Conservation (phyloP, 2,113 vertebrate species). For the Sinocyclocheilus grahami region DNA sequence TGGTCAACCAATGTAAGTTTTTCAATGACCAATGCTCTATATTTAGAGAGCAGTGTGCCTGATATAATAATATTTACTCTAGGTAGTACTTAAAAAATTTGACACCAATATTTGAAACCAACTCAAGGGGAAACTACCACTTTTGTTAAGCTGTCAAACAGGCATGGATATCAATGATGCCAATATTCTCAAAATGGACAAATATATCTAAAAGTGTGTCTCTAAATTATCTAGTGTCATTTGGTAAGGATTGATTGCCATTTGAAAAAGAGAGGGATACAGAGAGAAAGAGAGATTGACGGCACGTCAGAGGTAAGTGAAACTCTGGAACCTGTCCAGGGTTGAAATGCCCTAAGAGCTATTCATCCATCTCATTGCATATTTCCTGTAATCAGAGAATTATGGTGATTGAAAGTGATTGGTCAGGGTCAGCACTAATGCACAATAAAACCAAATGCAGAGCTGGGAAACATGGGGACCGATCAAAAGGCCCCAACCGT, state of each 20-base stretch:
- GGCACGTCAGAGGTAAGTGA: conserved; percentile 27
- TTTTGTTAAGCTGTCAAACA: neutral
- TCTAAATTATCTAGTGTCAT: neutral
- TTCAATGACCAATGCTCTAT: neutral
- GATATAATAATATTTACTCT: neutral
- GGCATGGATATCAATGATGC: neutral
- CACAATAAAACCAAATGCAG: conserved; percentile 22
- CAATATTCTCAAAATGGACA: neutral
- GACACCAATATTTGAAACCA: neutral
- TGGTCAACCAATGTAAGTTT: neutral
- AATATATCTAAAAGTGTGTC: conserved; percentile 8
- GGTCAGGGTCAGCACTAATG: conserved; percentile 28
- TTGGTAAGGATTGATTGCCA: conserved; percentile 3
- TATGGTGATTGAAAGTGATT: conserved; percentile 34
- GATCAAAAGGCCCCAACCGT: conserved; percentile 31
- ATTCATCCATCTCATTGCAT: conserved; percentile 17
- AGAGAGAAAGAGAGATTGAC: conserved; percentile 3
- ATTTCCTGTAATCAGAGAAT: conserved; percentile 37
- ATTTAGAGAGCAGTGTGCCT: neutral
- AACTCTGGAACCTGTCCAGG: conserved; percentile 33
- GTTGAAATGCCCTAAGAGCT: conserved; percentile 30
- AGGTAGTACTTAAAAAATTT: neutral
- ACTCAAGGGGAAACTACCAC: neutral
- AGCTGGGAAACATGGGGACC: conserved; percentile 17
- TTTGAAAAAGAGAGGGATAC: conserved; percentile 12